Evolutionary conservation across 2,888 invertebrate genomes (phyloP).

Genomic region (Heliconius sara): DNA sequence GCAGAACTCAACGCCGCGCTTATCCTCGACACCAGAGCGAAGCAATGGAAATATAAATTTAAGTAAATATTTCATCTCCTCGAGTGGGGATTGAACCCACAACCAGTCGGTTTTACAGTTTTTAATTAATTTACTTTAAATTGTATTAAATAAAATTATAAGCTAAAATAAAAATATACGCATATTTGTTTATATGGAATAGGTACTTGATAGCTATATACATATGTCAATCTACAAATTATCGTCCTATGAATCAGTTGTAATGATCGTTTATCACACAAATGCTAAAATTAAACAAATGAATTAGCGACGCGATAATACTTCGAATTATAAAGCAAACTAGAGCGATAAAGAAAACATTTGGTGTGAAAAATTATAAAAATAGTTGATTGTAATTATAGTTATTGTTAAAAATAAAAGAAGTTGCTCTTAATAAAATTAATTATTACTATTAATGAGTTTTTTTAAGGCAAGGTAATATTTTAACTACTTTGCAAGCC

Average conservation of each 20-base stretch:
- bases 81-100: too few species aligned
- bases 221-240: neutral
- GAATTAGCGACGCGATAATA: constrained; percentile 25
- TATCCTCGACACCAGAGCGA: too few species aligned
- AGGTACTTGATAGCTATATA: neutral
- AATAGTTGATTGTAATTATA: constrained; percentile 1
- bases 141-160: too few species aligned
- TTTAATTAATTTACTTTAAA: too few species aligned
- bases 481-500: neutral
- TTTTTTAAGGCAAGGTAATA: neutral
- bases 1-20: too few species aligned
- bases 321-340: constrained; percentile 20
- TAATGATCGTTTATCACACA: neutral
- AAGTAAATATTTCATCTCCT: too few species aligned
- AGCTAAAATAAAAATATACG: too few species aligned
- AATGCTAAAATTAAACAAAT: constrained; percentile 10
- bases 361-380: neutral
- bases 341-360: constrained; percentile 13
- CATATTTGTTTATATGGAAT: neutral
- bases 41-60: too few species aligned
- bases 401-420: neutral
- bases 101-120: too few species aligned
- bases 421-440: too few species aligned
- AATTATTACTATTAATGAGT: too few species aligned
- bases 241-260: neutral